Evolutionary conservation across 2,113 vertebrate species (phyloP), one percentile per base, ranked within the genome.

Genomic region (Channa maculata): DNA sequence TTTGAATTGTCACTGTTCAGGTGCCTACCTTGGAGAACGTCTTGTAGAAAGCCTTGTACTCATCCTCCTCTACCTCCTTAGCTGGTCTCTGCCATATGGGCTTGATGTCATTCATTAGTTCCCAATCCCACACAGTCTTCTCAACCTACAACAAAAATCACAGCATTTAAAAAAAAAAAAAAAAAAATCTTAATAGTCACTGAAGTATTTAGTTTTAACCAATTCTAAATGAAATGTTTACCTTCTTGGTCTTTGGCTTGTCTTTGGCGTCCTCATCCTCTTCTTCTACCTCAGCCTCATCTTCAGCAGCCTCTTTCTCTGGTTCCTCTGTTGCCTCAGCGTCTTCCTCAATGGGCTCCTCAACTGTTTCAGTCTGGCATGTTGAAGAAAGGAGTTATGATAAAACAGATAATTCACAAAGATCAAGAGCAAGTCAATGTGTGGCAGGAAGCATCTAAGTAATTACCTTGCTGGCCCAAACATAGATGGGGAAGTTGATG

Each of bases 71-170:
- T 39, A 99, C 97, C 88, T 99, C 98, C 84, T 96, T 99, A 6
- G 96, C 95, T 8, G 94, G 96, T 80, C 98, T 96, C 92, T 98
- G 97, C 98, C 98, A 99, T 91, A 99, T 98, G 5, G 98, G 98
- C 91, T 99, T 99, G 82, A 99, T 99, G 57, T 99, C 97, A 82
- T 99, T 99, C 98, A 99, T 99, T 58, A 99, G 96, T 75, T 98
- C 98, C 98, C 98, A 99, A 48, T 99, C 98, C 98, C 98, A 99
- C 66, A 99, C 96, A 2, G 98, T 99, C 93, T 99, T 99, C 86
- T 98, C 97, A 80, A 99, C 98, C 98, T 99, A 75, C 2, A 75
- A 48, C 9, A 80, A 2, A 83, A 4, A 41, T 0, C 5, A 33
- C 53, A 2, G 9, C 24, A 59, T 14, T 36, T 60, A 34, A 2